phyloP scores from a whole-genome alignment of 2,113 vertebrate species.

The Carassius carassius region DNA sequence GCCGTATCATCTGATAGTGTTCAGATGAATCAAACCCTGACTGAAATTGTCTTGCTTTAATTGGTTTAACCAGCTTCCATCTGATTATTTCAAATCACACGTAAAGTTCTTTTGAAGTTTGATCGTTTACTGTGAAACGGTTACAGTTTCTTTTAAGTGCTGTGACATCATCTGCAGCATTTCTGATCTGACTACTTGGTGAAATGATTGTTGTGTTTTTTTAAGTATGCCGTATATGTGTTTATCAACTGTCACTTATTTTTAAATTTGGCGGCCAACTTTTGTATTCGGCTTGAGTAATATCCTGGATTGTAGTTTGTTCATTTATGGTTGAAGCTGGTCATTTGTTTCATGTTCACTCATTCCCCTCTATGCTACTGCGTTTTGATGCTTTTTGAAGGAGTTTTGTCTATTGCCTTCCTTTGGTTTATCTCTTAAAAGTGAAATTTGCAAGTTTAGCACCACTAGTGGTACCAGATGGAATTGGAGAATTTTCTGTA shows the following conservation, averaged over 20 bases:
- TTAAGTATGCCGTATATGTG: not conserved
- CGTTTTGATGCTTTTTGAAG: not conserved
- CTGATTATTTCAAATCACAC: conserved; percentile 6
- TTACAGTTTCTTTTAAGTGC: not conserved
- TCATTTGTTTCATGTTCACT: not conserved
- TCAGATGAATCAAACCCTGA: not conserved
- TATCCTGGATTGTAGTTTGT: not conserved
- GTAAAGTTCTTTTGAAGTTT: conserved; percentile 6
- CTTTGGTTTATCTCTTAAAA: not conserved
- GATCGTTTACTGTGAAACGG: not conserved
- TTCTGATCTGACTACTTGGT: conserved; percentile 3
- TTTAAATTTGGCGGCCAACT: not conserved
- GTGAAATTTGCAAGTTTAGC: conserved; percentile 1
- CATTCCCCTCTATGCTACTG: not conserved
- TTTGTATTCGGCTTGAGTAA: not conserved
- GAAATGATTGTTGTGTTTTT: not conserved
- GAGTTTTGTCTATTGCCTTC: not conserved
- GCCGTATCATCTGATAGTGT: conserved; percentile 21
- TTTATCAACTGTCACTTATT: not conserved
- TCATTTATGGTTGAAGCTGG: not conserved
- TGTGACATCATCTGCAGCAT: not conserved
- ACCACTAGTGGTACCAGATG: not conserved
- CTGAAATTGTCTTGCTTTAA: conserved; percentile 16
- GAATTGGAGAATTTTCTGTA: not conserved
- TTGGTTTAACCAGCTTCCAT: conserved; percentile 11